Evolutionary conservation across 2,888 invertebrate species (phyloP).

Genomic region (Alloscopus bannaensis): DNA sequence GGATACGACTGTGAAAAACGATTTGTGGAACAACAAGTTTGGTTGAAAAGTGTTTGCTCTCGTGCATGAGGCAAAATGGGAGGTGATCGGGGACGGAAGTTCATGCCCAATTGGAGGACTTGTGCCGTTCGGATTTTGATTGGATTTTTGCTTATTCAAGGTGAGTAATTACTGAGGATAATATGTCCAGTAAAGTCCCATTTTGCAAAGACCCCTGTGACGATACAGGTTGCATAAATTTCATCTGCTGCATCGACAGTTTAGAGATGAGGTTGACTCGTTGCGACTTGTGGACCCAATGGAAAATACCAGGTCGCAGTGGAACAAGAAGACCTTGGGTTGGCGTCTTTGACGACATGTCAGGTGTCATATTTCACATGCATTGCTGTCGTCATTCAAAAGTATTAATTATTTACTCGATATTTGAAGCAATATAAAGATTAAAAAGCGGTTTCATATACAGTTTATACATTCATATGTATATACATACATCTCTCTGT

Average conservation of each 20-base stretch:
- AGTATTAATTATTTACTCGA: background rate
- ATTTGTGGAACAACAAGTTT: conserved; percentile 16
- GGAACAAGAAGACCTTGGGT: too few species aligned
- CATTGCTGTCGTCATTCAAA: background rate
- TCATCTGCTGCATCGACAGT: background rate
- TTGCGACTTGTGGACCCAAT: background rate
- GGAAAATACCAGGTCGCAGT: background rate
- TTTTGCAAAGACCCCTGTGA: too few species aligned
- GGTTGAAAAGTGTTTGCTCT: conserved; percentile 13
- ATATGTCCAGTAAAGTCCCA: background rate
- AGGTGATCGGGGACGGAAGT: conserved; percentile 54
- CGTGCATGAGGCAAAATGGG: conserved; percentile 60
- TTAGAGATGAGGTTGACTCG: background rate
- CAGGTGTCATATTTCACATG: background rate
- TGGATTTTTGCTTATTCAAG: conserved; percentile 60
- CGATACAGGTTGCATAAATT: too few species aligned
- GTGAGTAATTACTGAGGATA: conserved; percentile 15
- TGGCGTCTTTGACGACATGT: background rate
- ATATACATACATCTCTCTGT: background rate
- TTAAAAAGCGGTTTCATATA: background rate
- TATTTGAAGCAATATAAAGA: background rate
- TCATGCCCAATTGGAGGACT: conserved; percentile 29
- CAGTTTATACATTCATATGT: background rate
- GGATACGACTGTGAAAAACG: too few species aligned
- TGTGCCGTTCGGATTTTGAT: conserved; percentile 58